Conservation (phyloP, 1,140 invertebrate genomes). For the Nasonia giraulti region DNA sequence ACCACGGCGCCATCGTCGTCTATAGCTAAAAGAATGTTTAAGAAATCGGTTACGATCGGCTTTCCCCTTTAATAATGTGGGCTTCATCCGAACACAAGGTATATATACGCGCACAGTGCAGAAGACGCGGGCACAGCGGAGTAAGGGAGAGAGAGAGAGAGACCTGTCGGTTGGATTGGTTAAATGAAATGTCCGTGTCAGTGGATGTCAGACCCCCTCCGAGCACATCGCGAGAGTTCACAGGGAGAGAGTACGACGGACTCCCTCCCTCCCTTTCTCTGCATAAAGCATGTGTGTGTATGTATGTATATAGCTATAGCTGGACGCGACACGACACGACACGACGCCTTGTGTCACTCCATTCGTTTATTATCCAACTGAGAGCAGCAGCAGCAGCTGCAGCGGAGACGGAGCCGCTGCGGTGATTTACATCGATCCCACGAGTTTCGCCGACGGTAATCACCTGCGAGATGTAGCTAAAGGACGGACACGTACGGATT, state of each 20-base stretch:
- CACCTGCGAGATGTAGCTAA: conserved; percentile 1
- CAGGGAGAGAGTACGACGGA: not conserved
- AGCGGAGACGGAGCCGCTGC: not conserved
- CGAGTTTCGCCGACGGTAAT: conserved; percentile 42
- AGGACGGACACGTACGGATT: not conserved
- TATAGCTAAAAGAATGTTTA: conserved; percentile 4
- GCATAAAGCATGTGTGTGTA: not conserved
- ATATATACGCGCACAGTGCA: not conserved
- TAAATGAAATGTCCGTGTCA: conserved; percentile 61
- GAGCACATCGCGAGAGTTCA: not conserved
- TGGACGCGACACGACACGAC: conserved; percentile 23
- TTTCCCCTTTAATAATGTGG: conserved; percentile 17
- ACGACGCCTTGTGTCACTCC: conserved; percentile 38
- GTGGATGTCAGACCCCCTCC: conserved; percentile 59
- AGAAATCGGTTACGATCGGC: conserved; percentile 51
- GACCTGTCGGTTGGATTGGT: conserved; percentile 53
- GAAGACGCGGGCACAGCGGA: not conserved
- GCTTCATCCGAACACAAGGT: not conserved
- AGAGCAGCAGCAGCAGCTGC: conserved; percentile 53
- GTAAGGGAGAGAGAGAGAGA: conserved; percentile 10
- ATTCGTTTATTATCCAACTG: conserved; percentile 54
- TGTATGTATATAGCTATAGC: conserved; percentile 34
- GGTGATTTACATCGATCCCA: conserved; percentile 50
- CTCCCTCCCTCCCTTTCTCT: not conserved
- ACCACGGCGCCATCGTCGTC: not conserved